phyloP scores from a whole-genome alignment of 2,888 invertebrate genomes.

The Parelbella ahira region DNA sequence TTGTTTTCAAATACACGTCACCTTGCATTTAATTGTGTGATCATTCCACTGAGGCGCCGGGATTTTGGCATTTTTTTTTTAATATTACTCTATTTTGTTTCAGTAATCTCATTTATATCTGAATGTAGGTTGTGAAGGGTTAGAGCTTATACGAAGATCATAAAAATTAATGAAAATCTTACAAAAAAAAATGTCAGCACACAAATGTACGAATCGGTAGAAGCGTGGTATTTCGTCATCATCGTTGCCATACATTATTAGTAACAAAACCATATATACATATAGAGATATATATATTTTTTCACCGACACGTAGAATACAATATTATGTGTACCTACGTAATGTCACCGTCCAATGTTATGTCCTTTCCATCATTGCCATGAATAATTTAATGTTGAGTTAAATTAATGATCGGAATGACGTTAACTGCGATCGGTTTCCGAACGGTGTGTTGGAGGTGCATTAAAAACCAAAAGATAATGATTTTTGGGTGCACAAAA shows the following conservation, averaged over 20 bases:
- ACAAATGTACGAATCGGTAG: too few species aligned
- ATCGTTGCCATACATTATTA: too few species aligned
- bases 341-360: constrained; percentile 37
- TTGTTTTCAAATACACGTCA: constrained; percentile 28
- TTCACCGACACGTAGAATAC: too few species aligned
- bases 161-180: constrained; percentile 9
- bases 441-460: too few species aligned
- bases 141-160: constrained; percentile 45
- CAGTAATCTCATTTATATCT: constrained; percentile 65
- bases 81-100: constrained; percentile 34
- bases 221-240: too few species aligned
- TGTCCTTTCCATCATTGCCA: constrained; percentile 54
- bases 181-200: constrained; percentile 23
- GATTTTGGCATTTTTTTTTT: constrained; percentile 59
- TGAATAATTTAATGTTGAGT: constrained; percentile 63
- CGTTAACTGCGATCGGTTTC: too few species aligned
- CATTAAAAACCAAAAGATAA: too few species aligned
- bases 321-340: constrained; percentile 3
- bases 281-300: too few species aligned
- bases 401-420: constrained; percentile 66
- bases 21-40: constrained; percentile 46
- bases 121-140: constrained; percentile 55
- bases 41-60: constrained; percentile 59
- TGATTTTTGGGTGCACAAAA: too few species aligned
- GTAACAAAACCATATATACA: too few species aligned